Evolutionary conservation across 2,113 vertebrate genomes (phyloP).

Genomic region (rat (Rattus norvegicus)): GRCr8 NC_086024.1:49943501-49944000

Average conservation of each 20-base stretch:
- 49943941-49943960: not conserved
- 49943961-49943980: not conserved
- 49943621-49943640: no score
- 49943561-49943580: not conserved
- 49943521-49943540: not conserved
- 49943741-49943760: not conserved
- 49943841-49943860: not conserved
- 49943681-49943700: not conserved
- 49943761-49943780: not conserved
- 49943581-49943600: constrained; percentile 25
- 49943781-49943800: not conserved
- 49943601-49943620: no score
- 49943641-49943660: no score
- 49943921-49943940: not conserved
- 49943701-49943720: not conserved
- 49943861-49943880: not conserved
- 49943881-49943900: not conserved
- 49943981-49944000: not conserved
- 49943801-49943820: not conserved
- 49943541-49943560: not conserved
- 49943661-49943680: not conserved
- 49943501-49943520: constrained; percentile 61
- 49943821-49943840: not conserved
- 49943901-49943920: not conserved
- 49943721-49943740: not conserved